Conservation (phyloP, 1,140 invertebrate genomes). For the Asobara japonica region DNA sequence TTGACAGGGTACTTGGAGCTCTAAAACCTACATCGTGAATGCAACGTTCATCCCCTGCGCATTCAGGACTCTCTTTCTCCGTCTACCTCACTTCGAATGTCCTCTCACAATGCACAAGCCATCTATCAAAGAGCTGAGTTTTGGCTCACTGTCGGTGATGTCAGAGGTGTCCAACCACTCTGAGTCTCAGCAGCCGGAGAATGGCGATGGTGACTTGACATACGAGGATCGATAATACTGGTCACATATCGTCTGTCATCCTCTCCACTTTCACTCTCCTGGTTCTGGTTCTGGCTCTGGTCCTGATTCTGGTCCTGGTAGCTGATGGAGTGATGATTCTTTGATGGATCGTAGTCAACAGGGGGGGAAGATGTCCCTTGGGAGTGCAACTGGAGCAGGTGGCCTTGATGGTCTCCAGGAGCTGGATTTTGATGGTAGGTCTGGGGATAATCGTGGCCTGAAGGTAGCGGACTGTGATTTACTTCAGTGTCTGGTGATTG, state of each 20-base stretch:
- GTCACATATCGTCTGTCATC: slow-evolving; percentile 52
- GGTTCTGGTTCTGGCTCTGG: slow-evolving; percentile 44
- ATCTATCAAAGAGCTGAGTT: slow-evolving; percentile 59
- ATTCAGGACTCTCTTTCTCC: background rate
- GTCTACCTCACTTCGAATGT: background rate
- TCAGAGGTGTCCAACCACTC: slow-evolving; percentile 54
- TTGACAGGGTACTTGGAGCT: background rate
- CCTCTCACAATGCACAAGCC: background rate
- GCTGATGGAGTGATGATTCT: slow-evolving; percentile 50
- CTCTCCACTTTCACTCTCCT: slow-evolving; percentile 49
- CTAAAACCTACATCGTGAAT: background rate
- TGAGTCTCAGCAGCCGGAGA: slow-evolving; percentile 45
- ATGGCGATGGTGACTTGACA: slow-evolving; percentile 45
- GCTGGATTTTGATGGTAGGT: slow-evolving; percentile 40
- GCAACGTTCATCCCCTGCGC: background rate
- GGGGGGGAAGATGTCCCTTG: slow-evolving; percentile 45
- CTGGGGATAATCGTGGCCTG: slow-evolving; percentile 41
- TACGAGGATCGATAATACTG: slow-evolving; percentile 50
- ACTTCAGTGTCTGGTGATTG: slow-evolving; percentile 30
- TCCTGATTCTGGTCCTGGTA: slow-evolving; percentile 51
- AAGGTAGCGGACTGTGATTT: background rate
- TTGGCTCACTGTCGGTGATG: slow-evolving; percentile 58
- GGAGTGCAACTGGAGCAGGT: slow-evolving; percentile 37
- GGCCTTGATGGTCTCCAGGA: slow-evolving; percentile 31
- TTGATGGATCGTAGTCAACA: slow-evolving; percentile 46